Percentiles rank a stretch among this genome's conserved stretches.
Conservation (phyloP, 1,140 invertebrate species). For the Agraylea sexmaculata region DNA sequence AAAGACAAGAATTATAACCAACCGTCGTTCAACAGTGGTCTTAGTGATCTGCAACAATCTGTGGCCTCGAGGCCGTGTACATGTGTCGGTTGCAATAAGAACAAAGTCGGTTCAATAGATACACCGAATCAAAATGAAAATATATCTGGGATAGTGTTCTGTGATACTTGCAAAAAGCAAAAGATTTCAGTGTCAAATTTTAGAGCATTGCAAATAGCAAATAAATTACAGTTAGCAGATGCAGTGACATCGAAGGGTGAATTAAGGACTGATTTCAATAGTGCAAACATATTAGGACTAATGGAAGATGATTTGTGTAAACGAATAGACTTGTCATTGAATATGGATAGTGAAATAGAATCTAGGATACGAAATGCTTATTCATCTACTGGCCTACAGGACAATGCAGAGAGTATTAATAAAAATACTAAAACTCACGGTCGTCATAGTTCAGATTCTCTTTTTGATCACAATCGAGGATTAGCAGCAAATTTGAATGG, state of each 20-base stretch:
- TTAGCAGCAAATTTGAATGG: slow-evolving; percentile 7
- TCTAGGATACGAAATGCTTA: slow-evolving; percentile 25
- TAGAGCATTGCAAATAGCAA: slow-evolving; percentile 36
- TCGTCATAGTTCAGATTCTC: slow-evolving; percentile 32
- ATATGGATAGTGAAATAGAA: slow-evolving; percentile 29
- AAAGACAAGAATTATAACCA: slow-evolving; percentile 13
- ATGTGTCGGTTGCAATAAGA: slow-evolving; percentile 33
- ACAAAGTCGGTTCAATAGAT: too few relatives aligned
- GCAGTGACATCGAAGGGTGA: slow-evolving; percentile 6
- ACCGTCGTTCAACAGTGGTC: slow-evolving; percentile 25
- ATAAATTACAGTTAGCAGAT: slow-evolving; percentile 30
- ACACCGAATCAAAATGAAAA: slow-evolving; percentile 8
- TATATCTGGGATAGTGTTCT: slow-evolving; percentile 33
- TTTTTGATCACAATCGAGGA: slow-evolving; percentile 14
- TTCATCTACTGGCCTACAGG: slow-evolving; percentile 14
- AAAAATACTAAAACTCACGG: slow-evolving; percentile 27
- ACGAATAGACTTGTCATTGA: slow-evolving; percentile 35
- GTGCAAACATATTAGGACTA: background rate
- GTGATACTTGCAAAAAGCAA: slow-evolving; percentile 36
- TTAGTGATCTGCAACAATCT: slow-evolving; percentile 36
- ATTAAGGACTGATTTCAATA: slow-evolving; percentile 7
- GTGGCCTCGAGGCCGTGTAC: slow-evolving; percentile 23
- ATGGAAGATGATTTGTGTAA: slow-evolving; percentile 35
- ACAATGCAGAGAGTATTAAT: slow-evolving; percentile 6
- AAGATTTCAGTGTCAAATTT: slow-evolving; percentile 39